These are phyloP conservation scores for Leuctra nigra DNA, from an alignment of 2,888 invertebrate species.

Conservation along the genomic window DNA sequence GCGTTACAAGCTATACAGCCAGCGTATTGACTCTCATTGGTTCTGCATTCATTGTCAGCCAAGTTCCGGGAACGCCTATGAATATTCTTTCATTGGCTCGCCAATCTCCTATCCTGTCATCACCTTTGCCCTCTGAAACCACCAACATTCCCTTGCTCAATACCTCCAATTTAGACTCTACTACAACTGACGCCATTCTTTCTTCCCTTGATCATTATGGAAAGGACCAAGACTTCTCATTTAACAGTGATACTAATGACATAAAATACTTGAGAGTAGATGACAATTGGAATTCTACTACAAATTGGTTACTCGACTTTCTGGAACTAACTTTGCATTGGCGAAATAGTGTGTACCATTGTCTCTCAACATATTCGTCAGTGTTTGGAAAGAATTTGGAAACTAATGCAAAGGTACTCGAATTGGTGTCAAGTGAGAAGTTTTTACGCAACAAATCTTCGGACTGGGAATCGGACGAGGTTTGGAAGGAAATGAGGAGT, in stretches of 20 bases:
- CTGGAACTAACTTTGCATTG: background rate
- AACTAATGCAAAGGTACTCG: background rate
- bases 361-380: background rate
- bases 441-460: conserved; percentile 7
- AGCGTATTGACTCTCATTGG: conserved; percentile 53
- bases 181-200: background rate
- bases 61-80: conserved; percentile 30
- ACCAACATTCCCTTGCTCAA: background rate
- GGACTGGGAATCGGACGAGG: background rate
- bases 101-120: background rate
- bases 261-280: no score
- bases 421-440: background rate
- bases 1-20: conserved; percentile 54
- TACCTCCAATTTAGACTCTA: background rate
- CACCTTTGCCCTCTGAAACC: background rate
- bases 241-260: no score
- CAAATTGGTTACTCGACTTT: background rate
- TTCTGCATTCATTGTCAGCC: conserved; percentile 45
- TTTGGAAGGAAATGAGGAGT: background rate
- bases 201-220: no score
- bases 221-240: no score
- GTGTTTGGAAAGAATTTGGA: background rate
- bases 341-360: background rate
- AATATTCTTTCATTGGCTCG: background rate
- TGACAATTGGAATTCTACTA: background rate